Base-by-base conservation (phyloP, 2,113 vertebrate species). In the Eptatretus burgeri region DNA sequence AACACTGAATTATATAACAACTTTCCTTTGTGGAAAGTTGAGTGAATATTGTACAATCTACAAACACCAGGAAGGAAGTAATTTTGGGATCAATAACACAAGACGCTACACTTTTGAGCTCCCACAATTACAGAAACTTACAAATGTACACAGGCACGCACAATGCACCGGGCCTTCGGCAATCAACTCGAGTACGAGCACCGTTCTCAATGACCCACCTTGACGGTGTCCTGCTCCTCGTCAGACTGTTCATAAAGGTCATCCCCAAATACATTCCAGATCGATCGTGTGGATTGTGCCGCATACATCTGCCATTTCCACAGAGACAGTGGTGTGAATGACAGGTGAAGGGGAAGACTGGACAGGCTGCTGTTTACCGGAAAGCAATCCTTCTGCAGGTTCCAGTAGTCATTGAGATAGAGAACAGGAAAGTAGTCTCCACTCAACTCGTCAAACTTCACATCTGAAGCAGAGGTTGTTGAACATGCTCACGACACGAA, bases 381-480 rank as follows among this genome's bases (percentile, higher is more conserved):
- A 70, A 79, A 86, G 56, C 93, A 87, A 10, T 95, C 88, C 71
- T 83, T 84, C 76, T 93, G 88, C 66, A 93, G 79, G 75, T 95
- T 93, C 88, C 88, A 95, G 78, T 93, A 95, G 67, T 95, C 87
- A 0, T 95, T 93, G 76, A 93, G 91, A 72, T 93, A 93, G 11
- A 93, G 75, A 50, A 95, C 91, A 51, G 87, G 88, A 71, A 81
- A 95, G 70, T 93, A 93, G 65, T 95, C 88, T 0, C 87, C 88
- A 0, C 87, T 93, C 63, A 93, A 79, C 0, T 84, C 82, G 0
- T 95, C 88, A 2, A 95, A 95, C 71, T 89, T 89, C 62, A 95
- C 88, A 49, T 91, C 88, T 95, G 71, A 5, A 13, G 60, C 19
- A 41, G 27, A 41, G 27, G 27, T 41, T 41, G 27, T 41, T 41